phyloP scores from a whole-genome alignment of 2,797 vertebrate species.

The Hyperoplus immaculatus region DNA sequence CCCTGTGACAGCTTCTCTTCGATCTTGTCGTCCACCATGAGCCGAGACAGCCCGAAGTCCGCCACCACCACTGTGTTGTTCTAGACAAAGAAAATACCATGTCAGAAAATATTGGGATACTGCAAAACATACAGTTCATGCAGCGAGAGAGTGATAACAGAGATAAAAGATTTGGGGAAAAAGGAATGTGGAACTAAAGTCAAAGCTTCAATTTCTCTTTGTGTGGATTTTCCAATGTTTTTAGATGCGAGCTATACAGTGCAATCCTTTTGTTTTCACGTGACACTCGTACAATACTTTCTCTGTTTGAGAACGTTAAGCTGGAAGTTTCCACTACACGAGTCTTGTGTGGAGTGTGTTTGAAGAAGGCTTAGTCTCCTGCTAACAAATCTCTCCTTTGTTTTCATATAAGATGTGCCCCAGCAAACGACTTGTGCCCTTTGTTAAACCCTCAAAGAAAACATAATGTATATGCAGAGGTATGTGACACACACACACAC shows the following conservation, averaged over 20 bases:
- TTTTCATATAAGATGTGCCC: constrained; percentile 34
- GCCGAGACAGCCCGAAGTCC: constrained; percentile 94
- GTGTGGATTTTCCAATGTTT: constrained; percentile 1
- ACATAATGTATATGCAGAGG: constrained; percentile 34
- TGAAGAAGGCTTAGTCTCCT: constrained; percentile 36
- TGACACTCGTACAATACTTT: constrained; percentile 26
- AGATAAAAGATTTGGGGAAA: constrained; percentile 2
- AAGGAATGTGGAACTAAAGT: not conserved
- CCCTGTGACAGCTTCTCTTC: constrained; percentile 83
- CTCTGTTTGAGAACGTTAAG: constrained; percentile 28
- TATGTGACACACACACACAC: constrained; percentile 8
- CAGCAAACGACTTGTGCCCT: constrained; percentile 37
- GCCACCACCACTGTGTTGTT: constrained; percentile 96
- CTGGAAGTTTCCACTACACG: constrained; percentile 22
- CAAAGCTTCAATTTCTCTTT: not conserved
- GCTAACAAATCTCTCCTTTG: constrained; percentile 60
- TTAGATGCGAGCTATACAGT: not conserved
- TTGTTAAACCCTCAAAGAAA: constrained; percentile 56
- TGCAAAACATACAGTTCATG: not conserved
- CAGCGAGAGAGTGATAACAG: not conserved
- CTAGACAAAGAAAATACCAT: constrained; percentile 71
- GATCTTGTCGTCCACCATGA: constrained; percentile 95
- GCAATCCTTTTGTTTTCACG: constrained; percentile 25
- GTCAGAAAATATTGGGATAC: not conserved
- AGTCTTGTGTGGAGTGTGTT: constrained; percentile 18